Conservation (phyloP, 1,140 invertebrate species). For the Steinernema khuongi region DNA sequence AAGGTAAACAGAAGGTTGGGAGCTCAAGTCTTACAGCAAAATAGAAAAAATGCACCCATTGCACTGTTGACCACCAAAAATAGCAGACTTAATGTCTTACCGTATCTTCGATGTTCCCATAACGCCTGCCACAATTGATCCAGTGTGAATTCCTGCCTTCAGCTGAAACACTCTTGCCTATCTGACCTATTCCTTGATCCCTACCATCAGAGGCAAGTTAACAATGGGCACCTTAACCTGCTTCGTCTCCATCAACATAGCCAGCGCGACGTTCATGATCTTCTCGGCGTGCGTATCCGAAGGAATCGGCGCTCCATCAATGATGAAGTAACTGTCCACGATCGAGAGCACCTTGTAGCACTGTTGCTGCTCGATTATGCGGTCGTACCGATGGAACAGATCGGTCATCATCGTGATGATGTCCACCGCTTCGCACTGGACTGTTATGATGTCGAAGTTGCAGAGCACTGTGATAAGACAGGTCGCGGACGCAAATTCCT, state of each 20-base stretch:
- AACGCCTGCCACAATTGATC: conserved; percentile 32
- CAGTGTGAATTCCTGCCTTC: conserved; percentile 26
- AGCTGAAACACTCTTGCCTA: background rate
- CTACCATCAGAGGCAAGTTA: conserved; percentile 21
- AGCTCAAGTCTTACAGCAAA: background rate
- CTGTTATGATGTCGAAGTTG: conserved; percentile 30
- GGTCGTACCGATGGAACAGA: conserved; percentile 37
- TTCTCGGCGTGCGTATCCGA: conserved; percentile 31
- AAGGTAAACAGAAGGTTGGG: too few relatives aligned
- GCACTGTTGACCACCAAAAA: too few relatives aligned
- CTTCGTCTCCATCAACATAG: conserved; percentile 33
- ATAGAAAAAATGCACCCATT: too few relatives aligned
- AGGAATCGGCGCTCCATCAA: conserved; percentile 34
- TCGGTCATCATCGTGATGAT: conserved; percentile 33
- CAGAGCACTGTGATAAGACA: conserved; percentile 33
- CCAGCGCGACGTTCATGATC: conserved; percentile 32
- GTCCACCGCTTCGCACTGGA: conserved; percentile 21
- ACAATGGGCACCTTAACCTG: conserved; percentile 36
- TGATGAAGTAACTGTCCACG: conserved; percentile 37
- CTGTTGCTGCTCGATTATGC: conserved; percentile 29
- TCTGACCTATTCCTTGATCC: background rate
- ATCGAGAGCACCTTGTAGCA: conserved; percentile 39
- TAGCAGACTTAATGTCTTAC: too few relatives aligned
- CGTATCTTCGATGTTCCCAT: conserved; percentile 35
- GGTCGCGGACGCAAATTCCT: conserved; percentile 30